These are phyloP conservation scores for Pomatostomus ruficeps DNA, from an alignment of 2,113 vertebrate species.

Conservation along the genomic window DNA sequence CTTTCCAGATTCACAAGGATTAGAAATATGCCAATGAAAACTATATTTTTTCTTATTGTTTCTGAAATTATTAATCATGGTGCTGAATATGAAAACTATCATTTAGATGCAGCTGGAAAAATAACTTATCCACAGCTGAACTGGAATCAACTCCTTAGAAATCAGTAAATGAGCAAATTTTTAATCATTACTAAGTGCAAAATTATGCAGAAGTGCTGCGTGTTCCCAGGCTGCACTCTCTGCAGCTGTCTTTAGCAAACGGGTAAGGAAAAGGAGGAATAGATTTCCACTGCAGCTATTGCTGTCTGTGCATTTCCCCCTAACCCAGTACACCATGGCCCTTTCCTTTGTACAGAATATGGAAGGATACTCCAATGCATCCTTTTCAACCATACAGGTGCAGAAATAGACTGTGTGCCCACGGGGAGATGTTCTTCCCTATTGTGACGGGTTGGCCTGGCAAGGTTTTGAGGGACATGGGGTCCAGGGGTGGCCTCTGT, in stretches of 20 bases:
- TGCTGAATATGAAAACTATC: slow-evolving; percentile 20
- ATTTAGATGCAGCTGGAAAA: slow-evolving; percentile 56
- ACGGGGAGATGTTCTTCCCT: background rate
- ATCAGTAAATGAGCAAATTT: slow-evolving; percentile 46
- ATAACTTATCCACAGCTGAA: slow-evolving; percentile 32
- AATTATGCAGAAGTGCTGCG: slow-evolving; percentile 6
- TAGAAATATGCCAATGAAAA: slow-evolving; percentile 4
- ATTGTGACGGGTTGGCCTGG: background rate
- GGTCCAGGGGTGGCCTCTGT: background rate
- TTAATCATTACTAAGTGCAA: slow-evolving; percentile 16
- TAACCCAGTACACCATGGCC: background rate
- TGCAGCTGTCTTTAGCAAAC: background rate
- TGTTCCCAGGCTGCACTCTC: background rate
- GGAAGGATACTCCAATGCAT: background rate
- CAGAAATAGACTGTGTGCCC: background rate
- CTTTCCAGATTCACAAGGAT: background rate
- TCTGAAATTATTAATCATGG: slow-evolving; percentile 36
- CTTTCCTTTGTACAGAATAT: background rate
- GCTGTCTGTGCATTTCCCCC: background rate
- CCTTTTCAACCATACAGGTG: background rate
- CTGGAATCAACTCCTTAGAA: slow-evolving; percentile 7
- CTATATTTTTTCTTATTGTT: slow-evolving; percentile 2
- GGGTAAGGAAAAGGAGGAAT: background rate
- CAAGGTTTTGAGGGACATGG: background rate
- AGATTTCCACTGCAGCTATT: background rate